Percentiles rank a stretch among this genome's conserved stretches.
Conservation (phyloP, 2,888 invertebrate genomes). For the Epinotia bilunana region DNA sequence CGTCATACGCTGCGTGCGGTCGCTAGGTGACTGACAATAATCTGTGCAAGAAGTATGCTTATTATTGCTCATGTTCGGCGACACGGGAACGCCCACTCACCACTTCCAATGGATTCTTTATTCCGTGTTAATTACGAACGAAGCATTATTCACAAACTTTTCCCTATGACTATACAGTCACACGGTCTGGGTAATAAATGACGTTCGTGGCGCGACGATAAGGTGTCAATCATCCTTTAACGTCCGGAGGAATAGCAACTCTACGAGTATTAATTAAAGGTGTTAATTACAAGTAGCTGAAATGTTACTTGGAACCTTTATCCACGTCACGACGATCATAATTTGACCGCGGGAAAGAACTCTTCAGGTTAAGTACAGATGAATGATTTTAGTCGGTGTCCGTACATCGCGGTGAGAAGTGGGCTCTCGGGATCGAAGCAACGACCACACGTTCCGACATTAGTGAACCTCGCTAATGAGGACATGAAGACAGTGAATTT, state of each 20-base stretch:
- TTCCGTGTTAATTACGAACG: no score
- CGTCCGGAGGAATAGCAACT: neutral
- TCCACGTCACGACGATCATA: neutral
- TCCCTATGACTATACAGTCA: slow-evolving; percentile 9
- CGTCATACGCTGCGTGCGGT: no score
- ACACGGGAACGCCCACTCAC: no score
- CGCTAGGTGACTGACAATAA: no score
- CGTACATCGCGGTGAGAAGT: neutral
- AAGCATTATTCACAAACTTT: slow-evolving; percentile 13
- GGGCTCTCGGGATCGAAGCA: neutral
- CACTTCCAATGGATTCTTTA: no score
- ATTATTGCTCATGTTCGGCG: no score
- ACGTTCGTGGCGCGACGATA: neutral
- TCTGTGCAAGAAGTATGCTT: no score
- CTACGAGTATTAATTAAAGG: neutral
- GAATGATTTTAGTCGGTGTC: neutral
- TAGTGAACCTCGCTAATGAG: neutral
- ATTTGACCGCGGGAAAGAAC: slow-evolving; percentile 5
- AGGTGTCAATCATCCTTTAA: neutral
- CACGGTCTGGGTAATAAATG: neutral
- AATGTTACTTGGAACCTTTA: neutral
- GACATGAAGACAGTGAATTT: neutral
- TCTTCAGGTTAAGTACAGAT: neutral
- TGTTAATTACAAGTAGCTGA: neutral
- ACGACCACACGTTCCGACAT: no score